Evolutionary conservation across 2,113 vertebrate genomes (phyloP).

Genomic region (Rhineura floridana): DNA sequence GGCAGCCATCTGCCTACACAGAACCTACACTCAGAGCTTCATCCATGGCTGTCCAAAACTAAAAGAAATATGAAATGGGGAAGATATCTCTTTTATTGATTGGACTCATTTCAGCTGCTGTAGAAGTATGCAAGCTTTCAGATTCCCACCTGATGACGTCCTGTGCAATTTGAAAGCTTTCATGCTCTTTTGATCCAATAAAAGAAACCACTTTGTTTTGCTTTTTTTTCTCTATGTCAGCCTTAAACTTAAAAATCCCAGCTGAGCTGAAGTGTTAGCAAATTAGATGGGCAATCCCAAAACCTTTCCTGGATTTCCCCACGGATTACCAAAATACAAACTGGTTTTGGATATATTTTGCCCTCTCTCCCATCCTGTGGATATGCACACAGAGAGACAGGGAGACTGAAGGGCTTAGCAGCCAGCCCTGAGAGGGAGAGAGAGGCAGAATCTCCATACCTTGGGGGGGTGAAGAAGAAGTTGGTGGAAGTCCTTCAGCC

Average conservation of each 20-base stretch:
- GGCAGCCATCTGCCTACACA: neutral
- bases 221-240: neutral
- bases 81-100: neutral
- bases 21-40: neutral
- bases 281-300: neutral
- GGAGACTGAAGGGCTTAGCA: too few relatives aligned
- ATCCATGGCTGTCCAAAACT: neutral
- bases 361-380: neutral
- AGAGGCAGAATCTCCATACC: constrained; percentile 69
- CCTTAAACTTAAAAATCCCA: neutral
- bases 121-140: neutral
- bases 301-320: neutral
- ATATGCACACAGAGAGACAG: neutral
- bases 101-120: neutral
- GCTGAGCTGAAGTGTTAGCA: neutral
- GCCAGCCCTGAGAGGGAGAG: neutral
- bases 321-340: neutral
- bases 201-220: neutral
- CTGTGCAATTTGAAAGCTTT: neutral
- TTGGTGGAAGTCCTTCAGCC: constrained; percentile 95
- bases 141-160: neutral
- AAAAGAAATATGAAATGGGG: neutral
- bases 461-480: constrained; percentile 93
- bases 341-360: neutral
- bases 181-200: neutral